phyloP scores from a whole-genome alignment of 2,888 invertebrate species.

The Ennomos erosarius region DNA sequence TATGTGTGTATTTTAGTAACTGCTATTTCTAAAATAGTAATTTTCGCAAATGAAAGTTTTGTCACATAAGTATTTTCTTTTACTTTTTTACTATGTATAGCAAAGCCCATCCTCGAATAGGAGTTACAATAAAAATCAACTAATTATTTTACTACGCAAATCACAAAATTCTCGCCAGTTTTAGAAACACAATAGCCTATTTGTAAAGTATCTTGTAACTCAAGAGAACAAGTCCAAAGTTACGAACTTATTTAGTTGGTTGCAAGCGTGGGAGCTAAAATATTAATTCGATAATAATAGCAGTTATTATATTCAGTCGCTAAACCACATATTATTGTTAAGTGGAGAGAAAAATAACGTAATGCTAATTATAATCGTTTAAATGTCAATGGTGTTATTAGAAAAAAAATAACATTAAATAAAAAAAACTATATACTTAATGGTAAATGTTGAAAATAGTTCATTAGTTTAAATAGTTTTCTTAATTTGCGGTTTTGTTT shows the following conservation, averaged over 20 bases:
- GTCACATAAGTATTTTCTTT: too few relatives aligned
- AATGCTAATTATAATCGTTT: conserved; percentile 6
- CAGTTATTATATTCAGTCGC: conserved; percentile 37
- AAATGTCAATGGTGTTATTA: too few relatives aligned
- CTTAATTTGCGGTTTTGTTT: too few relatives aligned
- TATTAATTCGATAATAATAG: conserved; percentile 48
- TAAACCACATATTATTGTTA: conserved; percentile 44
- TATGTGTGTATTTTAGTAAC: too few relatives aligned
- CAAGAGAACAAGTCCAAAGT: conserved; percentile 22
- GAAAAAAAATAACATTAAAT: too few relatives aligned
- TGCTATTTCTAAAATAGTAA: too few relatives aligned
- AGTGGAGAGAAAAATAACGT: conserved; percentile 44
- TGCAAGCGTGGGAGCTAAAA: conserved; percentile 46
- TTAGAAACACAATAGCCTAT: conserved; percentile 30
- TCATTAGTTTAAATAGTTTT: too few relatives aligned
- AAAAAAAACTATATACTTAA: too few relatives aligned
- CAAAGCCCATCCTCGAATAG: too few relatives aligned
- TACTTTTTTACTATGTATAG: too few relatives aligned
- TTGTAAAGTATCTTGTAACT: conserved; percentile 35
- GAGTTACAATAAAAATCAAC: conserved; percentile 12
- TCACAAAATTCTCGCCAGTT: conserved; percentile 9
- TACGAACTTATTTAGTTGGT: conserved; percentile 10
- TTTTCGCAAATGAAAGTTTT: too few relatives aligned
- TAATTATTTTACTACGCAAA: conserved; percentile 13
- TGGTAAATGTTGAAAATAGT: too few relatives aligned